Evolutionary conservation across 1,140 invertebrate genomes (phyloP), one percentile per base, ranked within the genome.

Genomic region (Camponotus vicinus): DNA sequence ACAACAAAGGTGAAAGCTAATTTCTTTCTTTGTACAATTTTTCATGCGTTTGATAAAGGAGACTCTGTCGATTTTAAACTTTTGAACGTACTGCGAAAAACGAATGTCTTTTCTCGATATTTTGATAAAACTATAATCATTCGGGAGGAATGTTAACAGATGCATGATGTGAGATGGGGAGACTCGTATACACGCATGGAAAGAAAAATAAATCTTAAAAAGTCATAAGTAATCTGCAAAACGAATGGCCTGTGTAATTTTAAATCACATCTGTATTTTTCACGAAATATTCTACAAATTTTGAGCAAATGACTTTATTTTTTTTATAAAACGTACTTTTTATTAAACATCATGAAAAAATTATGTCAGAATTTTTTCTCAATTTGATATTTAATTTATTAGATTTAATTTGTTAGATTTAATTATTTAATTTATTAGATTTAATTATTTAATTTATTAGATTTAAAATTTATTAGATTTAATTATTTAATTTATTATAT

Each of bases 1-100:
- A 34, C 61, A 37, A 63, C 79, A 61, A 75, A 83, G 40, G 79
- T 63, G 13, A 75, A 57, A 57, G 67, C 11, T 59, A 42, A 3
- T 71, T 82, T 1, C 11, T 45, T 57, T 45, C 21, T 66, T 49
- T 8, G 27, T 13, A 21, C 42, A 71, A 0, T 15, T 4, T 42
- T 7, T 34, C 13, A 11, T 3, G 8, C 3, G 3, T 13, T 9
- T 42, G 0, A 21, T 1, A 1, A 7, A 61, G 27, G 1, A 82
- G 61, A 49, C 7, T 71, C 40, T 61, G 45, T 59, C 40, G 40
- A 63, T 37, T 59, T 73, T 18, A 7, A 82, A 27, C 45, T 69
- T 32, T 80, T 13, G 55, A 8, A 55, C 42, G 13, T 42, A 8
- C 18, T 66, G 49, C 27, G 15, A 34, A 11, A 80, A 0, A 40